These are phyloP conservation scores for Eristalinus aeneus DNA, from an alignment of 2,888 invertebrate species.

Conservation along the genomic window DNA sequence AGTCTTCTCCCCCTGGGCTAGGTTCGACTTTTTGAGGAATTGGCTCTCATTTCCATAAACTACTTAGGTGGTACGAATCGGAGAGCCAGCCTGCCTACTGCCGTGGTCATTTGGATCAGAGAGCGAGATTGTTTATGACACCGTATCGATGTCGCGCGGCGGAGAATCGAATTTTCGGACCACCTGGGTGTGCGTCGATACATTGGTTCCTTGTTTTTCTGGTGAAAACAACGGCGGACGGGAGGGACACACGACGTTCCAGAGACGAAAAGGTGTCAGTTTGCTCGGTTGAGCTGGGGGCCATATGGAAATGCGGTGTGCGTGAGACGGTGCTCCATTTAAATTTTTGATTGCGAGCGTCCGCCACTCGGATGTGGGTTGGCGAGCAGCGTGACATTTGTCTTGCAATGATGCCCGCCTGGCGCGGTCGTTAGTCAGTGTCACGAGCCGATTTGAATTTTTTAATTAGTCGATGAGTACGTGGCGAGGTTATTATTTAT, in stretches of 20 bases:
- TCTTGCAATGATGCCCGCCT: conserved; percentile 12
- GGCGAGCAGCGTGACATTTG: conserved; percentile 7
- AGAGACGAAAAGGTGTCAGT: conserved; percentile 55
- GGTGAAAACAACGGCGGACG: neutral
- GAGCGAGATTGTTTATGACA: conserved; percentile 43
- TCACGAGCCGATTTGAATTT: neutral
- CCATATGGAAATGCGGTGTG: conserved; percentile 43
- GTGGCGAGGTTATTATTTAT: neutral
- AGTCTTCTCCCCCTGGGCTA: neutral
- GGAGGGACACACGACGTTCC: neutral
- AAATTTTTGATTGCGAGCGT: conserved; percentile 24
- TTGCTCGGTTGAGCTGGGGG: conserved; percentile 35
- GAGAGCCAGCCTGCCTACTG: conserved; percentile 40
- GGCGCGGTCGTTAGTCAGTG: conserved; percentile 19
- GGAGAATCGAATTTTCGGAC: conserved; percentile 24
- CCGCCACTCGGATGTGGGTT: neutral
- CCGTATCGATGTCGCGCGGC: conserved; percentile 56
- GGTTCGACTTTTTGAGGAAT: conserved; percentile 51
- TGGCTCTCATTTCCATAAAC: conserved; percentile 68
- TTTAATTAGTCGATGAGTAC: neutral
- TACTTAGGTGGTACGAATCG: conserved; percentile 62
- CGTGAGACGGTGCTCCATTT: conserved; percentile 39
- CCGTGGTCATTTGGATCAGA: conserved; percentile 51
- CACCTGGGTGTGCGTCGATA: conserved; percentile 41
- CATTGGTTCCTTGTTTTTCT: neutral